Evolutionary conservation across 2,888 invertebrate species (phyloP).

Genomic region (Drosophila gaucha): DNA sequence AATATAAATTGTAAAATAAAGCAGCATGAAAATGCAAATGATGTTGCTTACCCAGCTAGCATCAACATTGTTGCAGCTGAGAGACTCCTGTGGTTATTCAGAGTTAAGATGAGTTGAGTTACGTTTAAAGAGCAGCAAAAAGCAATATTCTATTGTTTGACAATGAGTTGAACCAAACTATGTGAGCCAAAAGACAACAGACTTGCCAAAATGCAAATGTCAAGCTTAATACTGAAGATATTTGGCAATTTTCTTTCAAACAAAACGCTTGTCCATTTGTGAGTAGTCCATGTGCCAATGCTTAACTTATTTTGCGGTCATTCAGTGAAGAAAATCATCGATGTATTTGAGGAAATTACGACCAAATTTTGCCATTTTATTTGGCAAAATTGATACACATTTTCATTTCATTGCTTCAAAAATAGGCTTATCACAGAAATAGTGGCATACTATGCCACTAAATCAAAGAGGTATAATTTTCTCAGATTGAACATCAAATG

Average conservation of each 20-base stretch:
- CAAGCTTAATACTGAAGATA: slow-evolving; percentile 4
- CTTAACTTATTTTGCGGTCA: slow-evolving; percentile 1
- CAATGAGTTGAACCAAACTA: slow-evolving; percentile 8
- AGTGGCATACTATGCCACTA: no score
- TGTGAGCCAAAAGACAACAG: slow-evolving; percentile 17
- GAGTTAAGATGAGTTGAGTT: slow-evolving; percentile 19
- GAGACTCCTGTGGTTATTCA: slow-evolving; percentile 34
- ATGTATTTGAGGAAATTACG: background rate
- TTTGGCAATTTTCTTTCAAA: slow-evolving; percentile 7
- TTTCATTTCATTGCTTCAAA: no score
- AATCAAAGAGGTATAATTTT: no score
- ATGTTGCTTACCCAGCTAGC: slow-evolving; percentile 7
- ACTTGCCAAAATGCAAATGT: slow-evolving; percentile 28
- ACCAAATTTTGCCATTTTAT: no score
- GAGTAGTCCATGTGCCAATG: background rate
- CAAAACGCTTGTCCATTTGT: background rate
- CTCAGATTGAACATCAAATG: no score
- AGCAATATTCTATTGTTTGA: slow-evolving; percentile 43
- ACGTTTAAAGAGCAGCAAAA: slow-evolving; percentile 16
- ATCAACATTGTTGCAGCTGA: slow-evolving; percentile 21
- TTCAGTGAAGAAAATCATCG: background rate
- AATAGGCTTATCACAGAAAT: no score
- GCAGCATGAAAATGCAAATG: slow-evolving; percentile 43
- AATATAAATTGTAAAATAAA: slow-evolving; percentile 53
- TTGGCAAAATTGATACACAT: no score